Evolutionary conservation across 2,113 vertebrate genomes (phyloP).

Genomic region (Tichodroma muraria): DNA sequence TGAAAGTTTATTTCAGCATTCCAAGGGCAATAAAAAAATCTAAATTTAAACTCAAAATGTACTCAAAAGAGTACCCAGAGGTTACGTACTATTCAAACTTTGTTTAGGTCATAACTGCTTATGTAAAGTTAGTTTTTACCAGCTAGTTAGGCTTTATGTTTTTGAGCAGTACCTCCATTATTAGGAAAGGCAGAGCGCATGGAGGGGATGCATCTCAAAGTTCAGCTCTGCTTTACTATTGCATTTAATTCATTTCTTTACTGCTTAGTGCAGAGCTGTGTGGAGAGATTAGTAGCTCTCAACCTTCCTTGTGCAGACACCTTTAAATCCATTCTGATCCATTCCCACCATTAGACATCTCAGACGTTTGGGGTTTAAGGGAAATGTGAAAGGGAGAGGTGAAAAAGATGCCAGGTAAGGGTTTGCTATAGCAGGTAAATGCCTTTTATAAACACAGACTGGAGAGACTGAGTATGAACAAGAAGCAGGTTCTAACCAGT

Average conservation of each 20-base stretch:
- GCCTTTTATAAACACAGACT: background rate
- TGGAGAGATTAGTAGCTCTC: background rate
- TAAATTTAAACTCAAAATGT: slow-evolving; percentile 46
- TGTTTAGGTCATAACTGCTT: slow-evolving; percentile 37
- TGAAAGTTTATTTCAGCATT: slow-evolving; percentile 38
- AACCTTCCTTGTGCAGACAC: background rate
- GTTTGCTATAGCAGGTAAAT: background rate
- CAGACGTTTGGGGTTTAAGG: background rate
- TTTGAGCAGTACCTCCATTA: background rate
- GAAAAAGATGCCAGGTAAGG: background rate
- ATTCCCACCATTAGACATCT: background rate
- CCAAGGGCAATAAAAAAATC: slow-evolving; percentile 59
- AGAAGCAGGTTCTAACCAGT: background rate
- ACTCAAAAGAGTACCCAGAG: slow-evolving; percentile 11
- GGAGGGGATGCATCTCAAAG: background rate
- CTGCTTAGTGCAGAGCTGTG: background rate
- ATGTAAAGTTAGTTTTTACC: background rate
- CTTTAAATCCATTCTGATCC: background rate
- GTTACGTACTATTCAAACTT: slow-evolving; percentile 7
- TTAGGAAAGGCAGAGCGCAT: background rate
- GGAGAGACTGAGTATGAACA: background rate
- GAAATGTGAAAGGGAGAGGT: background rate
- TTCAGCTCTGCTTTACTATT: background rate
- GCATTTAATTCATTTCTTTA: background rate
- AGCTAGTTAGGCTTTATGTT: background rate